These are phyloP conservation scores for Myiopsitta monachus DNA, from an alignment of 2,113 vertebrate genomes.

Conservation along the genomic window DNA sequence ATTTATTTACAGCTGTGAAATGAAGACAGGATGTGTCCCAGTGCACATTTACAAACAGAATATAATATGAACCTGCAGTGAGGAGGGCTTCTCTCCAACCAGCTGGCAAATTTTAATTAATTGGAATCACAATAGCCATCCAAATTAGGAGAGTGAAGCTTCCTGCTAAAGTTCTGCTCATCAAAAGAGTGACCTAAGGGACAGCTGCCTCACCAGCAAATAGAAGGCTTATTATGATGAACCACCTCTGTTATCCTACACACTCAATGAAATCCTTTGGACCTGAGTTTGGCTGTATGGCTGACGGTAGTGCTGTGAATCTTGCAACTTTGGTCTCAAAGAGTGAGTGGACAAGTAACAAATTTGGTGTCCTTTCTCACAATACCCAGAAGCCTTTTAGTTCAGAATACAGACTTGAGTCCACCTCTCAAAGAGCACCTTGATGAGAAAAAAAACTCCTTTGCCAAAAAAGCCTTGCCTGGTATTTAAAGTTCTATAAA, in stretches of 20 bases:
- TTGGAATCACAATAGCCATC: not conserved
- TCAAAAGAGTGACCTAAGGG: not conserved
- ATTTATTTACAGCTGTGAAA: not conserved
- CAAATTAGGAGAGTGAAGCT: not conserved
- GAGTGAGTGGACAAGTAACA: not conserved
- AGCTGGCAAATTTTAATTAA: not conserved
- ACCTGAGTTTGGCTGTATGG: not conserved
- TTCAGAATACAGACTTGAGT: not conserved
- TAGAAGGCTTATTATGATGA: not conserved
- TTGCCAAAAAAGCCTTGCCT: not conserved
- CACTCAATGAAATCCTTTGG: not conserved
- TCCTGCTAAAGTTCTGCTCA: not conserved
- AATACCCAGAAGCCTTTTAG: not conserved
- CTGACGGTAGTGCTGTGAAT: not conserved
- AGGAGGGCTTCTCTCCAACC: not conserved
- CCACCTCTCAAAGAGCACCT: not conserved
- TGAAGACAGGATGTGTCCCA: not conserved
- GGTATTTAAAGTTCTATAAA: not conserved
- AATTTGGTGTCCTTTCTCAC: not conserved
- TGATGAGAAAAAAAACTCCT: not conserved
- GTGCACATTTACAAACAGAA: not conserved
- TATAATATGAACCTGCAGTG: not conserved
- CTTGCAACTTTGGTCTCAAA: not conserved
- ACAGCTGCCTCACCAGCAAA: not conserved
- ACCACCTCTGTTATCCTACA: not conserved